phyloP scores from a whole-genome alignment of 2,113 vertebrate species.

The Ictidomys tridecemlineatus region DNA sequence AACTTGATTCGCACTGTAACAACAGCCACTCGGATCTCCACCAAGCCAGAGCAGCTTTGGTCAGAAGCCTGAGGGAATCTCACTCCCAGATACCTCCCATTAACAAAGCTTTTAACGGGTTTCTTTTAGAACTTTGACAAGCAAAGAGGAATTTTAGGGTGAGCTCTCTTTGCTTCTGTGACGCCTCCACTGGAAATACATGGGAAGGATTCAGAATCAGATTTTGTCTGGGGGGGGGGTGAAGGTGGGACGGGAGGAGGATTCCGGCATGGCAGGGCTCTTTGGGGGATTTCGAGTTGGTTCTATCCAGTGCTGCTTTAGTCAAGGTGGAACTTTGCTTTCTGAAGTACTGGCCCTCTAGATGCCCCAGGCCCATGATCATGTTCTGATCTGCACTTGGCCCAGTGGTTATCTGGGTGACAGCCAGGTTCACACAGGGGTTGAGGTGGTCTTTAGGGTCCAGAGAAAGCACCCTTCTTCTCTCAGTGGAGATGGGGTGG shows the following conservation, averaged over 20 bases:
- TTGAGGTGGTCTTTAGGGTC: not conserved
- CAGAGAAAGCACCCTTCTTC: not conserved
- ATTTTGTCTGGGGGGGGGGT: not conserved
- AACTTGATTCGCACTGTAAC: slow-evolving; percentile 45
- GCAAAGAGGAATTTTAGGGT: not conserved
- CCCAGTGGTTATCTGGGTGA: not conserved
- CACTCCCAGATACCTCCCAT: not conserved
- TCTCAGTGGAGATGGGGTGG: fast-evolving
- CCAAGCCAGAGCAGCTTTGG: not conserved
- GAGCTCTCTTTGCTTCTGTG: not conserved
- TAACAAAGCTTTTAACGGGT: not conserved
- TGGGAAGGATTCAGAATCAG: not conserved
- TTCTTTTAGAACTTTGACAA: not conserved
- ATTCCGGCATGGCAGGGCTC: not conserved
- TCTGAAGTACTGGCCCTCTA: not conserved
- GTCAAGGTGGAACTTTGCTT: not conserved
- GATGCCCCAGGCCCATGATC: not conserved
- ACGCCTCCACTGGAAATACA: not conserved
- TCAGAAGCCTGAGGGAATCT: not conserved
- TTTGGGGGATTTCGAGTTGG: not conserved
- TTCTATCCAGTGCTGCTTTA: not conserved
- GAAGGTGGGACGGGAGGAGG: fast-evolving
- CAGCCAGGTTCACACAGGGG: not conserved
- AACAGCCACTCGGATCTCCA: not conserved
- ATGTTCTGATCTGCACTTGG: not conserved